Percentiles rank a stretch among this genome's conserved stretches.
Evolutionary conservation across 2,888 invertebrate species (phyloP).

Genomic region (Parnassius mnemosyne): DNA sequence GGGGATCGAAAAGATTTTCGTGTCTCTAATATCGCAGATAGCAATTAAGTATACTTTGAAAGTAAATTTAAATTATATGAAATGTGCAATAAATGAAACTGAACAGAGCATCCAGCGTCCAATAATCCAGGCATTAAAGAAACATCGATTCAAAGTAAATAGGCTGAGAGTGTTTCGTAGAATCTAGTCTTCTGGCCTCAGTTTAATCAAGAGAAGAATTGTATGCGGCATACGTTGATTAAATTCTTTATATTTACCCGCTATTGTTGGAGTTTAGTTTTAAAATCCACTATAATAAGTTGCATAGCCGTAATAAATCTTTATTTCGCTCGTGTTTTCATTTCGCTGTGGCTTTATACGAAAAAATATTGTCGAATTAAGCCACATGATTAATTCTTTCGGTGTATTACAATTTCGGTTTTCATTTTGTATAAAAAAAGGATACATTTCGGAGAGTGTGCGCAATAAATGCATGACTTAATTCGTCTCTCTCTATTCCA

Average conservation of each 20-base stretch:
- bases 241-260: conserved; percentile 6
- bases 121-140: background rate
- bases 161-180: too few relatives aligned
- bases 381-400: conserved; percentile 4
- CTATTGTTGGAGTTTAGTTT: background rate
- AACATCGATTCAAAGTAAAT: background rate
- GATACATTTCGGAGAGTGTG: too few relatives aligned
- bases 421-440: too few relatives aligned
- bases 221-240: conserved; percentile 1
- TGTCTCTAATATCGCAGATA: too few relatives aligned
- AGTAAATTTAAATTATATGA: too few relatives aligned
- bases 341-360: conserved; percentile 15
- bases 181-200: too few relatives aligned
- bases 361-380: conserved; percentile 3
- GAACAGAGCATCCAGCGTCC: background rate
- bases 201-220: conserved; percentile 7
- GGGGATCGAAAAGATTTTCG: too few relatives aligned
- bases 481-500: too few relatives aligned
- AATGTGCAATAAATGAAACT: background rate
- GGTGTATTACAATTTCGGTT: too few relatives aligned
- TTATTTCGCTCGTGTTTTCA: conserved; percentile 5
- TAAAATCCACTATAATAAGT: conserved; percentile 1
- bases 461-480: too few relatives aligned
- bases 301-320: conserved; percentile 15
- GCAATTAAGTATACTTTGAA: too few relatives aligned